Base-by-base conservation (phyloP, 2,797 vertebrate genomes). In the Pteropus rufus region DNA sequence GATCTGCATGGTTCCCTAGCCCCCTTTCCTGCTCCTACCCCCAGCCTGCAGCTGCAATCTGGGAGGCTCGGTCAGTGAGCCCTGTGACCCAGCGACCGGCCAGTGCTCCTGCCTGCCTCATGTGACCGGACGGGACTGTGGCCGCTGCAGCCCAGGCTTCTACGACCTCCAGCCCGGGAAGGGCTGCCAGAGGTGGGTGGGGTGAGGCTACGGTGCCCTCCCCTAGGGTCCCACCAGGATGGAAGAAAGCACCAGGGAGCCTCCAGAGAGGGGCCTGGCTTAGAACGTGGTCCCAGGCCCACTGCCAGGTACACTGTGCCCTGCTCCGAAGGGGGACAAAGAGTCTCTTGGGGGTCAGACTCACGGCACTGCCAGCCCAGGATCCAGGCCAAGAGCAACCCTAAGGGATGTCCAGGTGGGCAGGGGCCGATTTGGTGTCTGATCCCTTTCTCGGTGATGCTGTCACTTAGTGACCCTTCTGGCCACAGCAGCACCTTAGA, bases 171-270 rank as follows among this genome's bases (percentile, higher is more conserved):
- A 98, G 77, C 98, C 98, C 0, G 88, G 98, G 0, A 70, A 95
- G 58, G 99, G 99, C 87, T 99, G 99, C 97, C 98, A 97, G 97
- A 99, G 99, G 99, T 99, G 98, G 10, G 97, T 73, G 72, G 81
- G 29, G 69, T 0, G 31, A 29, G 39, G 58, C 16, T 7, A 3
- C 1, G 2, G 44, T 1, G 24, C 36, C 39, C 46, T 49, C 34
- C 7, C 36, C 69, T 44, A 39, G 41, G 58, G 10, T 72, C 11
- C 39, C 10, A 1, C 41, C 3, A 5, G 29, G 70, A 29, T 1
- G 29, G 62, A 73, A 44, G 52, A 54, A 4, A 34, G 31, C 26
- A 7, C 14, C 23, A 1, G 49, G 82, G 10, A 34, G 31, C 58
- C 86, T 79, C 64, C 54, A 26, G 89, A 36, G 62, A 62, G 52